Percentiles rank a stretch among this genome's conserved stretches.
Conservation (phyloP, 2,888 invertebrate species). For the Eurytoma adleriae region DNA sequence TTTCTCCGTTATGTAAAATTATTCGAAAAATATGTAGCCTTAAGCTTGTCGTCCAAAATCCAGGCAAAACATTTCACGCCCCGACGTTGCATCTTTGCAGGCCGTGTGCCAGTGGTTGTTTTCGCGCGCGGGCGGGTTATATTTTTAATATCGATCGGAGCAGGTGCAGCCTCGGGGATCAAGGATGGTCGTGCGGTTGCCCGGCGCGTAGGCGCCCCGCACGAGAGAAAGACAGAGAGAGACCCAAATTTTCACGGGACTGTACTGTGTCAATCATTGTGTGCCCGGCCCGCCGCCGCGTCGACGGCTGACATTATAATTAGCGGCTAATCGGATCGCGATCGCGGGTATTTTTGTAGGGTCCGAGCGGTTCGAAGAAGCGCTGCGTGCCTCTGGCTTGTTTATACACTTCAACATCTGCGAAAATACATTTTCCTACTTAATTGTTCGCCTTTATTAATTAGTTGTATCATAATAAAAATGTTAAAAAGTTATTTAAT, state of each 20-base stretch:
- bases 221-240: constrained; percentile 14
- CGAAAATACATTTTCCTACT: too few species aligned
- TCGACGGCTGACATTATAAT: constrained; percentile 63
- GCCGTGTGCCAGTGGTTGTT: not conserved
- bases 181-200: constrained; percentile 17
- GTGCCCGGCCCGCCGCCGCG: not conserved
- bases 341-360: constrained; percentile 64
- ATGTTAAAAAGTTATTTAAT: too few species aligned
- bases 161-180: constrained; percentile 16
- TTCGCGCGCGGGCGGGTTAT: not conserved
- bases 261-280: constrained; percentile 35
- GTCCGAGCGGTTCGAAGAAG: constrained; percentile 9
- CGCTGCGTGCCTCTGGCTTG: too few species aligned
- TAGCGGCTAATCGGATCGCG: constrained; percentile 69
- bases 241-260: constrained; percentile 45
- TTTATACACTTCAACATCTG: too few species aligned
- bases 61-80: too few species aligned
- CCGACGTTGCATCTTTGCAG: not conserved
- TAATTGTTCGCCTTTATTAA: too few species aligned
- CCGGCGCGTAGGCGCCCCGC: not conserved
- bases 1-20: too few species aligned
- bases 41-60: too few species aligned
- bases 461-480: too few species aligned
- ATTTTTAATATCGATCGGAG: constrained; percentile 42
- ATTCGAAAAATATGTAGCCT: too few species aligned